Conservation (phyloP, 2,888 invertebrate genomes). For the Cotesia congregata region DNA sequence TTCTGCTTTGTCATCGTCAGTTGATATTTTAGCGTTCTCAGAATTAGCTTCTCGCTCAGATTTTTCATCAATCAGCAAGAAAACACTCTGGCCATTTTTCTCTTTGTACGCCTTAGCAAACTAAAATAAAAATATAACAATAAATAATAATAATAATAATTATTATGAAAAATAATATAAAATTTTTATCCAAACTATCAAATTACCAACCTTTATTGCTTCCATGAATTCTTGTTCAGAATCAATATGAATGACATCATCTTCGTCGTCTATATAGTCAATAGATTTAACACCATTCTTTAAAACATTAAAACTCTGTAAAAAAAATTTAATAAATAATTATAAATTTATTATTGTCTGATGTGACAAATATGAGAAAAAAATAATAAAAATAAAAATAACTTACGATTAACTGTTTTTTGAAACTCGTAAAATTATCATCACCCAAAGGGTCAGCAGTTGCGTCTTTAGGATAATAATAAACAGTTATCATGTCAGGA, state of each 20-base stretch:
- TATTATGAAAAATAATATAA: conserved; percentile 7
- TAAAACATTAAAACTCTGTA: not conserved
- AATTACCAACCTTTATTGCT: conserved; percentile 61
- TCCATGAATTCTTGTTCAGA: conserved; percentile 70
- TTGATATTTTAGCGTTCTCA: not conserved
- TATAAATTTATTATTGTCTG: not conserved
- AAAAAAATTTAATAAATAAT: not conserved
- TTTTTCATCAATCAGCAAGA: not conserved
- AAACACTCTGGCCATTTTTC: not conserved
- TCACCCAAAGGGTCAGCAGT: not conserved
- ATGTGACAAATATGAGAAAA: not conserved
- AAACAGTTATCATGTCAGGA: conserved; percentile 59
- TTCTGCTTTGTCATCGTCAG: not conserved
- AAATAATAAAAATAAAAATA: not conserved
- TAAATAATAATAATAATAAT: conserved; percentile 5
- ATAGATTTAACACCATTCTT: not conserved
- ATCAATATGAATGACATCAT: conserved; percentile 69
- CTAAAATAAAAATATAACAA: not conserved
- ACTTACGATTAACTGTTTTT: not conserved
- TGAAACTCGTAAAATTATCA: not conserved
- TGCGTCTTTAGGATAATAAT: not conserved
- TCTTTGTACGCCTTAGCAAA: not conserved
- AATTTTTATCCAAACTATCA: not conserved
- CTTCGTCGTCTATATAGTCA: conserved; percentile 67
- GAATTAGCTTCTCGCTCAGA: not conserved